Conservation (phyloP, 2,113 vertebrate species). For the Lipophrys pholis region DNA sequence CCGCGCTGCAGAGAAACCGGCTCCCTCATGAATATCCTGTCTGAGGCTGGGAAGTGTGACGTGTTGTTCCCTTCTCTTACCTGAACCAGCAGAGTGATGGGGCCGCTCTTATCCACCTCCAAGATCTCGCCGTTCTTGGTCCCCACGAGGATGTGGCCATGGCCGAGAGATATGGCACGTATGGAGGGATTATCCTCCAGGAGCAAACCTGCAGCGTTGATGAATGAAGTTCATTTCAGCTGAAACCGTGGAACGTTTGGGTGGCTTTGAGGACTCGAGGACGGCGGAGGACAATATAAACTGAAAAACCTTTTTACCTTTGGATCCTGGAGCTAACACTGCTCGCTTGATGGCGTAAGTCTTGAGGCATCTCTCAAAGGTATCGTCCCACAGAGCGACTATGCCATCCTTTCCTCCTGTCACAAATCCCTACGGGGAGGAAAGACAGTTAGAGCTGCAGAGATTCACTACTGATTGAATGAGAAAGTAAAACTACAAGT, state of each 20-base stretch:
- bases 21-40: slow-evolving; percentile 6
- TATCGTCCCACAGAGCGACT: slow-evolving; percentile 97
- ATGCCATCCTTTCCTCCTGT: slow-evolving; percentile 98
- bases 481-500: too few species aligned
- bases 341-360: slow-evolving; percentile 97
- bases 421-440: slow-evolving; percentile 90
- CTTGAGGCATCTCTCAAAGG: slow-evolving; percentile 98
- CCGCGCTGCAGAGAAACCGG: slow-evolving; percentile 8
- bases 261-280: slow-evolving; percentile 29
- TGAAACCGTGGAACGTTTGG: slow-evolving; percentile 33
- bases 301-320: slow-evolving; percentile 85
- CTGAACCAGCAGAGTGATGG: slow-evolving; percentile 90
- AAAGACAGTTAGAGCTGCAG: slow-evolving; percentile 26
- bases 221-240: slow-evolving; percentile 27
- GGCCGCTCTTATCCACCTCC: slow-evolving; percentile 98
- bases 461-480: too few species aligned
- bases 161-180: slow-evolving; percentile 98
- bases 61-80: slow-evolving; percentile 46
- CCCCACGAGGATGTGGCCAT: slow-evolving; percentile 97
- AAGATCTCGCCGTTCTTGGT: slow-evolving; percentile 99
- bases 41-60: slow-evolving; percentile 16
- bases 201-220: slow-evolving; percentile 87
- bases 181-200: slow-evolving; percentile 99
- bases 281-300: neutral
- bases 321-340: slow-evolving; percentile 95